Evolutionary conservation across 1,140 invertebrate species (phyloP).

Genomic region (Trachymyrmex septentrionalis): DNA sequence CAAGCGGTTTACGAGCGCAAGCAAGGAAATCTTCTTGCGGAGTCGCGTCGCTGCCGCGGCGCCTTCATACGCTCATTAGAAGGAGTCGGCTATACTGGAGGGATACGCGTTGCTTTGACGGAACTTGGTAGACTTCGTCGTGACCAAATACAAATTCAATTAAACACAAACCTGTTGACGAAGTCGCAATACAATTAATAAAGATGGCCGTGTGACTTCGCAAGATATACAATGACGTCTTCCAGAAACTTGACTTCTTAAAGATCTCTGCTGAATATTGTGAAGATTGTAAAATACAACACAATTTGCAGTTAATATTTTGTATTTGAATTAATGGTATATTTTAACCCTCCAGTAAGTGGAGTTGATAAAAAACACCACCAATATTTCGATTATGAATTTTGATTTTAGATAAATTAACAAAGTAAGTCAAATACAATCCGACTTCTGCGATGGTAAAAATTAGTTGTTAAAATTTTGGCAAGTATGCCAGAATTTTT

Average conservation of each 20-base stretch:
- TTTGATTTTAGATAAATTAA: too few relatives aligned
- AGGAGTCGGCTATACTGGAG: conserved; percentile 25
- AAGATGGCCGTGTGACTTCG: background rate
- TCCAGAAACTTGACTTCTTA: background rate
- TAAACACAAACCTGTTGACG: background rate
- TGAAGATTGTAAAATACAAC: background rate
- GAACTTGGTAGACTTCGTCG: conserved; percentile 26
- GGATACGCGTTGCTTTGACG: conserved; percentile 41
- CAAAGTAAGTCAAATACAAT: too few relatives aligned
- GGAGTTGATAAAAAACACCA: too few relatives aligned
- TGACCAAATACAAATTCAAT: conserved; percentile 44
- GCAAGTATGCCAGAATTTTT: too few relatives aligned
- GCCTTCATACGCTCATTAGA: conserved; percentile 52
- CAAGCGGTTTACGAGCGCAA: conserved; percentile 43
- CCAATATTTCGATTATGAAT: too few relatives aligned
- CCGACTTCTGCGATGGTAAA: too few relatives aligned
- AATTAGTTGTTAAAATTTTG: too few relatives aligned
- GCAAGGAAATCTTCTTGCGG: conserved; percentile 50
- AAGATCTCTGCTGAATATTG: background rate
- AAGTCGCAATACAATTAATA: conserved; percentile 18
- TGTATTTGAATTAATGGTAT: background rate
- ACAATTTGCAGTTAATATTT: background rate
- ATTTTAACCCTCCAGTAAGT: background rate
- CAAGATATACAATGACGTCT: background rate
- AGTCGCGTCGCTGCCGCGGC: background rate